Evolutionary conservation across 2,113 vertebrate species (phyloP).

Genomic region (Ursus arctos): DNA sequence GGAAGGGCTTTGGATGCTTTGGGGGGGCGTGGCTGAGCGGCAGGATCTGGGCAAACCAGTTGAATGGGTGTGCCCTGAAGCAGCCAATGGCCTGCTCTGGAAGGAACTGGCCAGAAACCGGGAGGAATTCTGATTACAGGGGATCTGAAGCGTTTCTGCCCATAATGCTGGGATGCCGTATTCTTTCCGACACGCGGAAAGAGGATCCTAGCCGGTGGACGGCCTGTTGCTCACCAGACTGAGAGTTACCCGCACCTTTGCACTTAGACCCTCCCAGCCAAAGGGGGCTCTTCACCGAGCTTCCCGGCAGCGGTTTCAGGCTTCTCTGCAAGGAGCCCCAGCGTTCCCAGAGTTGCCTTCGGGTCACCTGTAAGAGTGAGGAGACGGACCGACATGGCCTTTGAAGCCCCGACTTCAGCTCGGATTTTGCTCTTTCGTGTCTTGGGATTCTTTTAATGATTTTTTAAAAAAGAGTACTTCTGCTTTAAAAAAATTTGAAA

Average conservation of each 20-base stretch:
- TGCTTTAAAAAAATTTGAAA: constrained; percentile 16
- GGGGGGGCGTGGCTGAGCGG: constrained; percentile 78
- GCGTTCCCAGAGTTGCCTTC: background rate
- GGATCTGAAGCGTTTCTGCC: background rate
- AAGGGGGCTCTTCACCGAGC: background rate
- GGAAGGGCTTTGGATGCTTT: constrained; percentile 78
- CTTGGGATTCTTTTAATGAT: background rate
- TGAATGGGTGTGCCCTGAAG: constrained; percentile 51
- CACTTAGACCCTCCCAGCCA: background rate
- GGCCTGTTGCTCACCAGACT: background rate
- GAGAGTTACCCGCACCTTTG: background rate
- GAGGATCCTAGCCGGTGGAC: background rate
- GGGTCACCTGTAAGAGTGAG: background rate
- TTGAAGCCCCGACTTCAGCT: background rate
- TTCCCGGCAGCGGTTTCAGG: background rate
- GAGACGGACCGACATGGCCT: background rate
- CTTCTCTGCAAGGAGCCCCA: background rate
- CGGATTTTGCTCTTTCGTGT: background rate
- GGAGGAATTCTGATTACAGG: background rate
- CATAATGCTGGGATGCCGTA: background rate
- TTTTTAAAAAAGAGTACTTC: background rate
- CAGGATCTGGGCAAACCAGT: constrained; percentile 80
- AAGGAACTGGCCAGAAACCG: constrained; percentile 67
- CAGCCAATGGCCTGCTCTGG: constrained; percentile 29
- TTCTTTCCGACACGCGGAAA: background rate